Evolutionary conservation across 2,797 vertebrate species (phyloP).

Genomic region (Hydrophis major): DNA sequence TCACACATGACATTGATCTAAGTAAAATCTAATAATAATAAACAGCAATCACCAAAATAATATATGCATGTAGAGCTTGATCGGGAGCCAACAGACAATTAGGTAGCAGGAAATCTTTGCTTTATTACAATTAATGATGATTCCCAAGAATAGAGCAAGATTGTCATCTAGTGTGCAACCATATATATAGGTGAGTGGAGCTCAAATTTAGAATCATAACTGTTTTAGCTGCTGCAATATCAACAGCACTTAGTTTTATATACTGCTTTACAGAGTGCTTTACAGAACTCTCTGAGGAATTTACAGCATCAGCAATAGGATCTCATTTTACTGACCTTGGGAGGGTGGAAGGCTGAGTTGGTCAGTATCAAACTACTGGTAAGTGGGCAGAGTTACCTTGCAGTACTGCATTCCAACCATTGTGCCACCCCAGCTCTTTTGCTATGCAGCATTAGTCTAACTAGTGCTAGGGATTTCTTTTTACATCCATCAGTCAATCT

Average conservation of each 20-base stretch:
- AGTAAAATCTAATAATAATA: conserved; percentile 61
- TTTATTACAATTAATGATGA: neutral
- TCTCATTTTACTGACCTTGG: neutral
- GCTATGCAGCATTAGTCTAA: neutral
- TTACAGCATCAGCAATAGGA: neutral
- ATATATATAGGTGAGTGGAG: neutral
- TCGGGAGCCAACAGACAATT: conserved; percentile 49
- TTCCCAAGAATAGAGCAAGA: neutral
- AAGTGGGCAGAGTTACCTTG: neutral
- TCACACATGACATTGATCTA: conserved; percentile 68
- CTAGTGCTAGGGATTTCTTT: neutral
- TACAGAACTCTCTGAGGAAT: neutral
- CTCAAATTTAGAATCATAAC: neutral
- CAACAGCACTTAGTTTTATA: neutral
- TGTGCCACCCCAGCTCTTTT: neutral
- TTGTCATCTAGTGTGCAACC: neutral
- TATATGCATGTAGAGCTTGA: conserved; percentile 53
- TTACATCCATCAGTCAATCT: neutral
- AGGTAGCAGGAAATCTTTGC: conserved; percentile 29
- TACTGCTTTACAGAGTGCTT: neutral
- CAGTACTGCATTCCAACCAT: neutral
- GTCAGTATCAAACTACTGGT: neutral
- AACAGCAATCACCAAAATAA: conserved; percentile 33
- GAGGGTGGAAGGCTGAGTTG: neutral
- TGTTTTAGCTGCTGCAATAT: neutral